A percentile compares a stretch with the other conserved stretches of the same genome.
These are phyloP conservation scores for Lophius piscatorius DNA, from an alignment of 2,113 vertebrate genomes.

Conservation along the genomic window DNA sequence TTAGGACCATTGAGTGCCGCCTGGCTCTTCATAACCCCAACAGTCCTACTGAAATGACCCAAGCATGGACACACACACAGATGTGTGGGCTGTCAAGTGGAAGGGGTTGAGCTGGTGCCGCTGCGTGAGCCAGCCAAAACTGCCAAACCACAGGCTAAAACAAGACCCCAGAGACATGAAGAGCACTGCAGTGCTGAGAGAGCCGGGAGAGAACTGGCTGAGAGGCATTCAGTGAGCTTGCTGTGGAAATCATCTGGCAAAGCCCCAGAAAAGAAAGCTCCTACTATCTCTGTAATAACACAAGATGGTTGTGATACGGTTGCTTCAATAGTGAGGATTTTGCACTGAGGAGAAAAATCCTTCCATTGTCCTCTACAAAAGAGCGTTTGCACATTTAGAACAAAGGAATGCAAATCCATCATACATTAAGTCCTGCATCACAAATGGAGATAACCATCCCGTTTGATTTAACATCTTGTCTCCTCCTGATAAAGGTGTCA, in stretches of 20 bases:
- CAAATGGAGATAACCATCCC: constrained; percentile 61
- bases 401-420: constrained; percentile 67
- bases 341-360: constrained; percentile 21
- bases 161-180: constrained; percentile 62
- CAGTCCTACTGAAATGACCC: constrained; percentile 60
- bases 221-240: constrained; percentile 31
- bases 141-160: constrained; percentile 69
- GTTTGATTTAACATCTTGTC: constrained; percentile 61
- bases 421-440: constrained; percentile 63
- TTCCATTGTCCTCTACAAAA: constrained; percentile 51
- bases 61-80: constrained; percentile 48
- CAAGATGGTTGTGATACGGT: constrained; percentile 45
- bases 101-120: constrained; percentile 23
- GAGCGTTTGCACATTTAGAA: constrained; percentile 70
- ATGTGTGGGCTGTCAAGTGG: constrained; percentile 38
- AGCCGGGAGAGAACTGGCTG: constrained; percentile 41
- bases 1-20: constrained; percentile 53
- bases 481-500: constrained; percentile 56
- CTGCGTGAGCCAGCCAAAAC: constrained; percentile 40
- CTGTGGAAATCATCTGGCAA: constrained; percentile 53
- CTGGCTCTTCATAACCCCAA: constrained; percentile 54
- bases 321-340: constrained; percentile 30
- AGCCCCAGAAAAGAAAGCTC: constrained; percentile 54
- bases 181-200: constrained; percentile 42
- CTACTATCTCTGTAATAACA: constrained; percentile 48